Evolutionary conservation across 2,797 vertebrate genomes (phyloP), one percentile per base, ranked within the genome.

Genomic region (Tapirus indicus): DNA sequence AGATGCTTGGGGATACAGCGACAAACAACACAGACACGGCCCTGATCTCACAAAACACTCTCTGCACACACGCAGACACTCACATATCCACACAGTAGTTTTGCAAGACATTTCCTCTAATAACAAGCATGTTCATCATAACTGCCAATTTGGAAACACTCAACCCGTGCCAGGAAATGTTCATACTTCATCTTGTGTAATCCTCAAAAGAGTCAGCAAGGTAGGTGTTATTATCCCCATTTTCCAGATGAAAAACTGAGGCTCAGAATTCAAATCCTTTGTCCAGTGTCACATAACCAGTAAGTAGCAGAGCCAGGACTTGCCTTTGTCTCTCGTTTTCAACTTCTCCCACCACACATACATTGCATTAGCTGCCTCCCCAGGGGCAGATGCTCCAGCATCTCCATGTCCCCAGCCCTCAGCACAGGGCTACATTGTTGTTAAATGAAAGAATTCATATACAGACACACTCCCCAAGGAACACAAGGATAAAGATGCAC

Each of bases 361-460:
- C 54, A 23, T 23, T 77, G 32, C 32, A 35, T 38, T 29, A 44
- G 62, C 29, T 58, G 38, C 64, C 90, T 90, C 77, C 29, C 29
- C 3, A 2, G 0, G 29, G 72, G 29, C 72, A 23, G 58, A 54
- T 38, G 78, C 25, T 86, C 32, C 49, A 54, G 77, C 71, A 80
- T 66, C 68, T 89, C 49, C 68, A 10, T 7, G 13, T n/a, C 41
- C 52, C 69, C 84, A 35, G 29, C n/a, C 16, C 60, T 66, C 32
- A 88, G 32, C 52, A 38, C 13, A 12, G 62, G 20, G 35, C 60
- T 74, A 60, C 21, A 32, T 69, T 80, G 78, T 75, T 78, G 44
- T 93, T 88, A 88, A 94, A 35, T 64, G 58, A 93, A 97, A 82
- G 29, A 87, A 92, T 77, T 91, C 69, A 86, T 32, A 41, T 20